These are phyloP conservation scores for Pachyseris speciosa DNA, from an alignment of 64 coral and sea anemone genomes.

Conservation along the genomic window DNA sequence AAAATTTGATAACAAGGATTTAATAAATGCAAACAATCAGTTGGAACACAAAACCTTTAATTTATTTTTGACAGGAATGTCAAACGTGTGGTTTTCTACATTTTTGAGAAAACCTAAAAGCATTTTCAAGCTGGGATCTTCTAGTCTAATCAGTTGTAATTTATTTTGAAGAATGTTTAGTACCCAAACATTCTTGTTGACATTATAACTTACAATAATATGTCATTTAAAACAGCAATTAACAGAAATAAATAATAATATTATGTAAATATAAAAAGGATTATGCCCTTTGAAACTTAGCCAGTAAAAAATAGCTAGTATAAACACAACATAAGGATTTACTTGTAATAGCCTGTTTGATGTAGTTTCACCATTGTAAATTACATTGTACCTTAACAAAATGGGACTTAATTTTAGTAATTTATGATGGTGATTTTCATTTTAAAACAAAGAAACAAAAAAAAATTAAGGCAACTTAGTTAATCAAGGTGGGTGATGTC, in stretches of 20 bases:
- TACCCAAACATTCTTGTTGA: background rate
- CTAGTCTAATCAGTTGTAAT: background rate
- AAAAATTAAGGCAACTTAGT: slow-evolving; percentile 29
- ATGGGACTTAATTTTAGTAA: no score
- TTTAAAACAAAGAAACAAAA: no score
- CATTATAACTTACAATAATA: background rate
- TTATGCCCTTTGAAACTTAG: slow-evolving; percentile 38
- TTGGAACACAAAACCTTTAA: slow-evolving; percentile 27
- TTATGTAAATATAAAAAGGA: slow-evolving; percentile 9
- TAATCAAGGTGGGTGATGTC: background rate
- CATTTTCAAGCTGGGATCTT: background rate
- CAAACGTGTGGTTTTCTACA: no score
- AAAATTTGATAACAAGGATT: slow-evolving; percentile 18
- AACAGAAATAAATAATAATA: no score
- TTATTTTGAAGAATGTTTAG: no score
- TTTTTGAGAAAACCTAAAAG: background rate
- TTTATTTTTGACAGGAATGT: background rate
- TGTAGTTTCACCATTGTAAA: no score
- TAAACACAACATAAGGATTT: background rate
- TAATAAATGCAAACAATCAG: slow-evolving; percentile 16
- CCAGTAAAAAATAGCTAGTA: slow-evolving; percentile 28
- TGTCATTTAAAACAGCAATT: no score
- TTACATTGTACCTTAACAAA: no score
- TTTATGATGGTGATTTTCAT: no score
- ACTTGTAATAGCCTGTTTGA: slow-evolving; percentile 23